Percentiles rank a stretch among this genome's conserved stretches.
phyloP scores from a whole-genome alignment of 2,113 vertebrate genomes.

The Oriolus oriolus region DNA sequence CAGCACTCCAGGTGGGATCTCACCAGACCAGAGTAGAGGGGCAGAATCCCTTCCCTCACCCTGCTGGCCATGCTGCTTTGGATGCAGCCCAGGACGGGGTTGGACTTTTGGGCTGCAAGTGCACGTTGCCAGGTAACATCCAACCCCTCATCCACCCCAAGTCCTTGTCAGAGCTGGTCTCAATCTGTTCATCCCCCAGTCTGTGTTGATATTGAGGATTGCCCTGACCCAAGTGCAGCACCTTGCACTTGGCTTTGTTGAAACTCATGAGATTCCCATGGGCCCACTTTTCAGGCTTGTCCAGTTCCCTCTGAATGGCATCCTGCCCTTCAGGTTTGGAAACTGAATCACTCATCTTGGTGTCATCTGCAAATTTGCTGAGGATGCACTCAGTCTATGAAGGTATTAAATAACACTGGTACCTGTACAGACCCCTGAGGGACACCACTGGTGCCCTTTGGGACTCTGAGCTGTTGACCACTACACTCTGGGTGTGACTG shows the following conservation, averaged over 20 bases:
- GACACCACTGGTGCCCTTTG: fast-evolving
- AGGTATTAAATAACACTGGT: not conserved
- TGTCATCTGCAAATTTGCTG: not conserved
- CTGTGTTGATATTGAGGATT: not conserved
- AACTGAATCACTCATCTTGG: not conserved
- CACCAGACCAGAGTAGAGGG: not conserved
- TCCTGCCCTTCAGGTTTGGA: not conserved
- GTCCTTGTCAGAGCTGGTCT: not conserved
- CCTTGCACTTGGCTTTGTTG: not conserved
- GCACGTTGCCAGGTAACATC: not conserved
- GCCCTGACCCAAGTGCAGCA: not conserved
- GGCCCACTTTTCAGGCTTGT: not conserved
- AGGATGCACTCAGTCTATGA: not conserved
- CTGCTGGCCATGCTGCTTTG: not conserved
- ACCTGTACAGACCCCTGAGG: not conserved
- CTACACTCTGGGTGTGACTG: not conserved
- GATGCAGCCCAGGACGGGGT: not conserved
- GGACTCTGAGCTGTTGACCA: not conserved
- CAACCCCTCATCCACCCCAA: not conserved
- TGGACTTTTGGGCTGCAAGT: not conserved
- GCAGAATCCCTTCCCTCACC: not conserved
- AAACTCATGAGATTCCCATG: not conserved
- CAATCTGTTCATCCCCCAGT: not conserved
- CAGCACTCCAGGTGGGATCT: not conserved
- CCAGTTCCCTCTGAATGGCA: not conserved